These are phyloP conservation scores for Cyanocitta stelleri DNA, from an alignment of 2,113 vertebrate species.

Conservation along the genomic window DNA sequence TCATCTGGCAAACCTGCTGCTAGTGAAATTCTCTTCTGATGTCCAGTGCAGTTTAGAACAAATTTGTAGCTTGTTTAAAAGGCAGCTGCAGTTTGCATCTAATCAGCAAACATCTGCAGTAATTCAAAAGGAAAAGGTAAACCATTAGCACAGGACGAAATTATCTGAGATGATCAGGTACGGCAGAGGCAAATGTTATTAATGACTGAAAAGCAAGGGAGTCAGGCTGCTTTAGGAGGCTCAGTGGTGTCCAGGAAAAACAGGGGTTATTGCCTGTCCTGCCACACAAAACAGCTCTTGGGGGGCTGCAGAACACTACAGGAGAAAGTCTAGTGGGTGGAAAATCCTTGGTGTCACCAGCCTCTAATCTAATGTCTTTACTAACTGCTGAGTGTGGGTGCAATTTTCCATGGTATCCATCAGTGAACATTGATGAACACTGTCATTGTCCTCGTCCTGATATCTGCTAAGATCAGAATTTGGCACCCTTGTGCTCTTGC, in stretches of 20 bases:
- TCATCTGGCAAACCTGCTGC: constrained; percentile 5
- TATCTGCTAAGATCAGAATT: neutral
- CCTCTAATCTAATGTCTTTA: neutral
- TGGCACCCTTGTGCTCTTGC: neutral
- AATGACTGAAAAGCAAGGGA: neutral
- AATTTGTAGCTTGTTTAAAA: neutral
- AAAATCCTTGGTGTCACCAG: neutral
- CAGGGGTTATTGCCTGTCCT: neutral
- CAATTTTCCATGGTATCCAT: neutral
- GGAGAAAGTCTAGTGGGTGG: neutral
- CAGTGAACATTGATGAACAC: neutral
- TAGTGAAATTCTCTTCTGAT: neutral
- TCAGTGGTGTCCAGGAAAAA: neutral
- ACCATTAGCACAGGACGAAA: neutral
- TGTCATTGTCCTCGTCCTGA: rapidly evolving
- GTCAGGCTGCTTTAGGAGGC: neutral
- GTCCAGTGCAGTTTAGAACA: neutral
- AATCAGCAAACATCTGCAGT: neutral
- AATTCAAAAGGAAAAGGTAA: neutral
- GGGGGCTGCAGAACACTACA: neutral
- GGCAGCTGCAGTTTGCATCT: neutral
- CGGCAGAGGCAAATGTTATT: neutral
- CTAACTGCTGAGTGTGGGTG: neutral
- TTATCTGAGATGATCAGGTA: neutral
- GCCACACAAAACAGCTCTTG: neutral